These are phyloP conservation scores for Callosobruchus maculatus DNA, from an alignment of 2,888 invertebrate species.

Conservation along the genomic window DNA sequence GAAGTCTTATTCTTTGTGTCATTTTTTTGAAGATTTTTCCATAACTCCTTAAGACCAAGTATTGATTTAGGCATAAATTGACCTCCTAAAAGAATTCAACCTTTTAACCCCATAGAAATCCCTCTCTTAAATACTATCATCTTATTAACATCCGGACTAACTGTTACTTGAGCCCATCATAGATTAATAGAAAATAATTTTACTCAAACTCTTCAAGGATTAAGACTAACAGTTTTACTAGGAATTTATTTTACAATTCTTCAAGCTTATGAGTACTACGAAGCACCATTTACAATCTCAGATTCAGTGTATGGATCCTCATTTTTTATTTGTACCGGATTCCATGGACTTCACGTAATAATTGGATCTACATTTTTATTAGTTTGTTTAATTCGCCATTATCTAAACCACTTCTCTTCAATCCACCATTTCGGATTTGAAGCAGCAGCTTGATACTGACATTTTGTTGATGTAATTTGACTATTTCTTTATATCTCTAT, in stretches of 20 bases:
- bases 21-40: conserved; percentile 61
- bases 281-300: conserved; percentile 58
- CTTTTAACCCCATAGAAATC: conserved; percentile 67
- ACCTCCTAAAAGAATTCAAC: conserved; percentile 60
- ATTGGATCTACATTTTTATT: conserved; percentile 58
- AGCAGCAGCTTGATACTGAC: conserved; percentile 58
- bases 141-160: conserved; percentile 66
- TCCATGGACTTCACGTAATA: conserved; percentile 71
- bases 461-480: conserved; percentile 65
- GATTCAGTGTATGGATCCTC: conserved; percentile 65
- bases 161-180: conserved; percentile 64
- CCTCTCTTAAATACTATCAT: conserved; percentile 71
- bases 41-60: conserved; percentile 43
- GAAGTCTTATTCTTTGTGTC: conserved; percentile 62
- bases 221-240: conserved; percentile 56
- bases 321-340: conserved; percentile 73
- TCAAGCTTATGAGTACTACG: conserved; percentile 67
- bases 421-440: conserved; percentile 63
- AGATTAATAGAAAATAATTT: conserved; percentile 52
- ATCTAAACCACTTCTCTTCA: conserved; percentile 52
- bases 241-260: conserved; percentile 64
- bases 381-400: conserved; percentile 52
- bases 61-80: conserved; percentile 60
- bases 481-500: conserved; percentile 49
- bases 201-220: conserved; percentile 48